Evolutionary conservation across 2,113 vertebrate genomes (phyloP), one percentile per base, ranked within the genome.

Genomic region (Labrus mixtus): DNA sequence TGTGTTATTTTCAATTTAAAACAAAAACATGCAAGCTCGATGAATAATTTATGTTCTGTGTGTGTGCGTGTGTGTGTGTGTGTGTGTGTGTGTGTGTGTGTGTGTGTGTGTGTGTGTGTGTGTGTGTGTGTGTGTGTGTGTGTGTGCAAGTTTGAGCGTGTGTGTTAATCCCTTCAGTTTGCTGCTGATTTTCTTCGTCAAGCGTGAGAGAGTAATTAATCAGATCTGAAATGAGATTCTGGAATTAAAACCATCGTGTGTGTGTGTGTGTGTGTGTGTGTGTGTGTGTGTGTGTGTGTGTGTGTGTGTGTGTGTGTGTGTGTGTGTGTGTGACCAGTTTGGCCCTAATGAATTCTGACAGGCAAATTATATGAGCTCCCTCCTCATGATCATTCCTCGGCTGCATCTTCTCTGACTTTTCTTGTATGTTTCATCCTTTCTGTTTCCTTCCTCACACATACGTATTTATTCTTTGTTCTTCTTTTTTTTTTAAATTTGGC

Each of bases 221-320:
- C 87, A 91, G 90, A 91, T 91, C 84, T 91, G 78, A 91, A 91
- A 91, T 91, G 82, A 91, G 90, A 91, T 91, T 90, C 90, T 90
- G 82, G 79, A 90, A 90, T 90, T 90, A 90, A 91, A 88, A 79
- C 68, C 78, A 62, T 43, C 1, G 55, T 25, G 59, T 59, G 71
- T 68, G 60, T 77, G 60, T 29, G 76, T 71, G 78, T 25, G 53
- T 50, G 68, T 61, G 60, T 29, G 76, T 71, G 78, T 25, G 53
- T 50, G 68, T 61, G 69, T 66, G 50, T 76, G 69, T 80, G 58
- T 63, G 65, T 51, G 67, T 51, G 48, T 39, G 46, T 61, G 75
- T 58, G 68, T 69, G 60, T 57, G 64, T 55, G 36, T 25, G 59
- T 64, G 36, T 15, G 61, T 72, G 46, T n/a, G 55, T 69, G 51